These are phyloP conservation scores for Diadophis punctatus DNA, from an alignment of 2,113 vertebrate genomes.

Conservation along the genomic window DNA sequence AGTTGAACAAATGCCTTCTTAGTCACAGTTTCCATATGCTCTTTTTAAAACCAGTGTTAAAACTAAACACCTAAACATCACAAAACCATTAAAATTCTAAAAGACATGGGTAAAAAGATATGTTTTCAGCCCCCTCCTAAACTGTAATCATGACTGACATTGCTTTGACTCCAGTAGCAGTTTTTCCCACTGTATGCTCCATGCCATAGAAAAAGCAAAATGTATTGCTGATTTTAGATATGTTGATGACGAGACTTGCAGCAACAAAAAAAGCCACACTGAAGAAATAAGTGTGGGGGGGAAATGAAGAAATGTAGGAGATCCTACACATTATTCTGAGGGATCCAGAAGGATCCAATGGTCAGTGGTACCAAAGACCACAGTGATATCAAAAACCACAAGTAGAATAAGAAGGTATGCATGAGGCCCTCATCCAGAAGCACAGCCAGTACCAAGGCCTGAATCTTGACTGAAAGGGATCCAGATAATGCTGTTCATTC, in stretches of 20 bases:
- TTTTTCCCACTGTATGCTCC: not conserved
- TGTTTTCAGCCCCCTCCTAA: too few relatives aligned
- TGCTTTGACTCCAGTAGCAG: not conserved
- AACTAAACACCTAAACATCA: not conserved
- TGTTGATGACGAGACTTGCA: not conserved
- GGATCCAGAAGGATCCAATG: not conserved
- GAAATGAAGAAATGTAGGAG: not conserved
- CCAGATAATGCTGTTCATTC: not conserved
- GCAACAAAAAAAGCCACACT: too few relatives aligned
- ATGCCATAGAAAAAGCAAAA: not conserved
- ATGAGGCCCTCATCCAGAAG: not conserved
- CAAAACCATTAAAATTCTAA: not conserved
- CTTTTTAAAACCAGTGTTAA: not conserved
- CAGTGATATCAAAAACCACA: not conserved
- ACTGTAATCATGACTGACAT: not conserved
- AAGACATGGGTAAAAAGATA: not conserved
- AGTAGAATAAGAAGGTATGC: not conserved
- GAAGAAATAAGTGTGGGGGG: not conserved
- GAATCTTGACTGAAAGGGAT: not conserved
- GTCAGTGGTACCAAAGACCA: not conserved
- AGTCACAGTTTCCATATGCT: not conserved
- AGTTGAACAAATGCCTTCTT: not conserved
- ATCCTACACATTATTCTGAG: not conserved
- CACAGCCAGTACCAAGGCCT: not conserved
- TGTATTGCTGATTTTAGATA: not conserved